Conservation (phyloP, 2,797 vertebrate genomes). For the Phataginus tetradactyla region DNA sequence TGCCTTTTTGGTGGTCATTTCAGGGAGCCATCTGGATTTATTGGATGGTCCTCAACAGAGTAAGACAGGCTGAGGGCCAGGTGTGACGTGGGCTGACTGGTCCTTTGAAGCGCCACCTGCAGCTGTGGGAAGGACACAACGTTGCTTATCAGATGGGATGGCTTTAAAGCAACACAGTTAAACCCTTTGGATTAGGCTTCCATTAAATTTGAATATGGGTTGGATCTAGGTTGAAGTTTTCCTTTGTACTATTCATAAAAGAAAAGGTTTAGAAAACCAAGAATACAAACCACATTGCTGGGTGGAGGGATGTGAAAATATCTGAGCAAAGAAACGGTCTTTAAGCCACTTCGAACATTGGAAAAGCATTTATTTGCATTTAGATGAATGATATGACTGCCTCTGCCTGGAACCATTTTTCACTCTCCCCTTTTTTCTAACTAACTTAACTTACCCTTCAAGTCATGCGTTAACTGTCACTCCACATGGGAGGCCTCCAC, state of each 20-base stretch:
- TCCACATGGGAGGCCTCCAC: not conserved
- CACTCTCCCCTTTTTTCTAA: conserved; percentile 38
- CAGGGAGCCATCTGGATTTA: not conserved
- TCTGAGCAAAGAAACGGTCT: not conserved
- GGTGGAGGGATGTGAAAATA: not conserved
- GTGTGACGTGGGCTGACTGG: not conserved
- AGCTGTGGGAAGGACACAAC: not conserved
- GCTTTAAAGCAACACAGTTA: not conserved
- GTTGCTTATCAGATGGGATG: not conserved
- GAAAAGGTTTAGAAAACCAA: conserved; percentile 39
- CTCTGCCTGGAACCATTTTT: conserved; percentile 65
- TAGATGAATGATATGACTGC: not conserved
- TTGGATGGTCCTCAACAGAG: no score
- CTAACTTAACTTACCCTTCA: conserved; percentile 52
- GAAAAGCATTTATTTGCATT: conserved; percentile 32
- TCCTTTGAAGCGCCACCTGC: not conserved
- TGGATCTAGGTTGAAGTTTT: not conserved
- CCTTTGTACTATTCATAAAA: conserved; percentile 36
- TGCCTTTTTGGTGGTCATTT: not conserved
- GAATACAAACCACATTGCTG: not conserved
- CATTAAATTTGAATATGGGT: not conserved
- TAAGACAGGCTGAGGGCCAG: not conserved
- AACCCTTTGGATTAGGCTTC: not conserved
- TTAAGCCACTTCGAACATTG: not conserved
- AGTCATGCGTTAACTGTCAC: conserved; percentile 25